Evolutionary conservation across 2,113 vertebrate genomes (phyloP).

Genomic region (Platysteira castanea): DNA sequence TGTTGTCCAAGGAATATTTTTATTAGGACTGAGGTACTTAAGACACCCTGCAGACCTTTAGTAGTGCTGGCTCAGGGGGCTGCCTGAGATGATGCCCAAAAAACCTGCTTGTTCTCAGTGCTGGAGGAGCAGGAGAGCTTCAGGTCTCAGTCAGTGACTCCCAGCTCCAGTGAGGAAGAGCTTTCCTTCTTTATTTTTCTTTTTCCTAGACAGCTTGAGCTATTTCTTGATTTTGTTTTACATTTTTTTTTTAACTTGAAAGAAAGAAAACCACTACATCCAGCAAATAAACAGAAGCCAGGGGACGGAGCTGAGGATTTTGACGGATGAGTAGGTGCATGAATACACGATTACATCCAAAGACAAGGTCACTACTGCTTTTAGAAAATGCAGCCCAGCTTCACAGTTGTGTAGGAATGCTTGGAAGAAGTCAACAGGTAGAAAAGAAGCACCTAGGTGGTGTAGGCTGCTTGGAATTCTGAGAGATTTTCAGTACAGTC

Average conservation of each 20-base stretch:
- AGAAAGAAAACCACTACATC: not conserved
- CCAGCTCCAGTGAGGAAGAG: not conserved
- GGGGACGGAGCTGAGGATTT: not conserved
- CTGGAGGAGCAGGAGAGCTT: not conserved
- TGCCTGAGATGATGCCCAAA: not conserved
- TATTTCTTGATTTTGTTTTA: not conserved
- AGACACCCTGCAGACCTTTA: not conserved
- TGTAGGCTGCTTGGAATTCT: not conserved
- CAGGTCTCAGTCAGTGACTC: not conserved
- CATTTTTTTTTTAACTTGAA: not conserved
- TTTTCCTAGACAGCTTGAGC: not conserved
- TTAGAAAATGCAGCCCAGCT: not conserved
- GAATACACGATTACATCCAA: fast-evolving
- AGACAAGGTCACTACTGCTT: not conserved
- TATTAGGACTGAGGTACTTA: not conserved
- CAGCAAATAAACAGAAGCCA: not conserved
- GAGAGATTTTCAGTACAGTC: not conserved
- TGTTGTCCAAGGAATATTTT: not conserved
- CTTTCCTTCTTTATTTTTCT: not conserved
- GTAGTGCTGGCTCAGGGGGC: not conserved
- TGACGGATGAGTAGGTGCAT: not conserved
- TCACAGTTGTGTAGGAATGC: fast-evolving
- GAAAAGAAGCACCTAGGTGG: not conserved
- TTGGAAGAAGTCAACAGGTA: not conserved
- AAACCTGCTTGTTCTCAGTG: not conserved